Evolutionary conservation across 1,140 invertebrate species (phyloP), one percentile per base, ranked within the genome.

Genomic region (Agrypnia vestita): DNA sequence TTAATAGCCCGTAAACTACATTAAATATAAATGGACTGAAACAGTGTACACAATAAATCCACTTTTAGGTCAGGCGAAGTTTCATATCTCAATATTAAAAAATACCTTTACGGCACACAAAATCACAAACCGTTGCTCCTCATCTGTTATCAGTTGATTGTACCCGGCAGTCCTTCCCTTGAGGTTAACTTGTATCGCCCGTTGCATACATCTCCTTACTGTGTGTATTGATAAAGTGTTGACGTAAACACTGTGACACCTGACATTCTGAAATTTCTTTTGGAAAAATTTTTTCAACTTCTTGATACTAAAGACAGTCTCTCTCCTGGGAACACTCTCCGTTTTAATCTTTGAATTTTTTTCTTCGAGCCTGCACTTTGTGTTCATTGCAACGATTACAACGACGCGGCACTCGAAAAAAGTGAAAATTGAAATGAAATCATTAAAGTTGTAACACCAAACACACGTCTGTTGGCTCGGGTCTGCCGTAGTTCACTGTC

Each of bases 51-150:
- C n/a, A 35, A 35, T 35, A 35, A 35, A 35, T 35, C 6, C 6
- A 64, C 35, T 64, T 64, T 43, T 25, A 64, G 9, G 7, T 35
- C n/a, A 64, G 25, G 35, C 44, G 62, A 46, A 17, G 55, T 51
- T 64, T 17, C 69, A 46, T 64, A 72, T 72, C 69, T 72, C 4
- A 4, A n/a, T 21, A 77, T 25, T 64, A 56, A 12, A 78, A 84
- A 62, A 62, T 19, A 62, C 25, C 25, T 62, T 59, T 59, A 21
- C 55, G 15, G 21, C 12, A 67, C n/a, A 1, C 0, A 67, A 84
- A 51, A 82, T 13, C 56, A 78, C 84, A 56, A 87, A 89, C 89
- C 88, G 89, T 85, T 86, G 89, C 83, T 90, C 89, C 83, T 90
- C 88, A 43, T 89, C 88, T 9, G 86, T 85, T 46, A 88, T 76